Base-by-base conservation (phyloP, 2,797 vertebrate genomes). In the Chelmon rostratus region DNA sequence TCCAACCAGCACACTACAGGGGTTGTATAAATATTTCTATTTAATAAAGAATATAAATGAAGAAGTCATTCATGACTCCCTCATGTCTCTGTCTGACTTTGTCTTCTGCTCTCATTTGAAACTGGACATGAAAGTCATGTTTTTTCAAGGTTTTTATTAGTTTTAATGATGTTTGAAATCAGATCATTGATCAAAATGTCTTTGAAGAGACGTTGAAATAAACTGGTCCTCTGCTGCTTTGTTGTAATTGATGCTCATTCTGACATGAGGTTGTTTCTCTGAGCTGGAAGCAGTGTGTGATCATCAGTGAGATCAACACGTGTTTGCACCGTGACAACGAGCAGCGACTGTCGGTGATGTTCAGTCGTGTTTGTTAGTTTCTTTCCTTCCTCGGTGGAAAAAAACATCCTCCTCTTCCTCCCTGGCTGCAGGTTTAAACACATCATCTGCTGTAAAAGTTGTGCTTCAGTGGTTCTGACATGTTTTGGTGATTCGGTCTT, bases 391-490 rank as follows among this genome's bases (percentile, higher is more conserved):
- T n/a, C n/a, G n/a, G n/a, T n/a, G n/a, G n/a, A n/a, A n/a, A n/a
- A n/a, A n/a, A n/a, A n/a, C n/a, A n/a, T n/a, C n/a, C n/a, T n/a
- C n/a, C n/a, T n/a, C n/a, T n/a, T n/a, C n/a, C n/a, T n/a, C n/a
- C n/a, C n/a, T n/a, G n/a, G n/a, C n/a, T n/a, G n/a, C n/a, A n/a
- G n/a, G n/a, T n/a, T n/a, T n/a, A n/a, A n/a, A n/a, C n/a, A n/a
- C n/a, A n/a, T n/a, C n/a, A n/a, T n/a, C n/a, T n/a, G n/a, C n/a
- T n/a, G n/a, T n/a, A 6, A 59, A 73, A 31, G 10, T 28, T 63
- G 18, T 35, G 40, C 57, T 38, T 78, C 44, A 68, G 44, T 47
- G 65, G 52, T 61, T 70, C 3, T 21, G 49, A 70, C 35, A 40
- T 62, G 1, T 75, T 52, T 37, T n/a, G 31, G 33, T 46, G 73